These are phyloP conservation scores for Ips typographus DNA, from an alignment of 1,140 invertebrate species.

Conservation along the genomic window DNA sequence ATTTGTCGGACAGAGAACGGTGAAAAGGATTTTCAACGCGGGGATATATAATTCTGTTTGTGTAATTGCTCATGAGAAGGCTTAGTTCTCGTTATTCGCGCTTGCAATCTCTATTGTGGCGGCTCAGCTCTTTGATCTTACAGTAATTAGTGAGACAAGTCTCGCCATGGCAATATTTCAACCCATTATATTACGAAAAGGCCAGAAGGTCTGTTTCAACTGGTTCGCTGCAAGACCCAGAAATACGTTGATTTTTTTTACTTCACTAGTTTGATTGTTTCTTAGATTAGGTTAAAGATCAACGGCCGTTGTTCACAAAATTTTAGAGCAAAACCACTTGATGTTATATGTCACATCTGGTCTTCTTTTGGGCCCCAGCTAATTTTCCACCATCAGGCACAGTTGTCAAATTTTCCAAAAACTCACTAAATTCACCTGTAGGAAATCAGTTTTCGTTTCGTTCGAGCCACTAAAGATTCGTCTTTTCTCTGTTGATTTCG, in stretches of 20 bases:
- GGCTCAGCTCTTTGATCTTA: constrained; percentile 40
- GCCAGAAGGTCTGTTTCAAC: constrained; percentile 9
- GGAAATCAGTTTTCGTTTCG: too few species aligned
- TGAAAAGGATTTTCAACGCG: constrained; percentile 1
- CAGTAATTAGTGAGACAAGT: constrained; percentile 42
- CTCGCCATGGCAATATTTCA: constrained; percentile 33
- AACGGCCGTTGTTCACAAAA: too few species aligned
- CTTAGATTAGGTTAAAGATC: not conserved
- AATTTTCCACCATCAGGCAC: too few species aligned
- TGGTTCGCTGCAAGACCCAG: constrained; percentile 3
- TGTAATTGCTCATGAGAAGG: constrained; percentile 21
- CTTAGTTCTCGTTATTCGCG: constrained; percentile 27
- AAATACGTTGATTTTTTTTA: not conserved
- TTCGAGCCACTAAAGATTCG: too few species aligned
- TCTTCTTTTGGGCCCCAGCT: too few species aligned
- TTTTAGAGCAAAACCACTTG: too few species aligned
- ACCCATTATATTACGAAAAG: constrained; percentile 14
- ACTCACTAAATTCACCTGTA: too few species aligned
- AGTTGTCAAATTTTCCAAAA: too few species aligned
- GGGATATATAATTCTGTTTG: constrained; percentile 14
- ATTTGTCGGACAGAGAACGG: too few species aligned
- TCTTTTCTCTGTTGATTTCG: too few species aligned
- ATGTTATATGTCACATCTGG: too few species aligned
- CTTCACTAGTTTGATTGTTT: not conserved
- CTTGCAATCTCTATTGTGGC: constrained; percentile 29